phyloP scores from a whole-genome alignment of 2,113 vertebrate species.

The Syngnathus scovelli region DNA sequence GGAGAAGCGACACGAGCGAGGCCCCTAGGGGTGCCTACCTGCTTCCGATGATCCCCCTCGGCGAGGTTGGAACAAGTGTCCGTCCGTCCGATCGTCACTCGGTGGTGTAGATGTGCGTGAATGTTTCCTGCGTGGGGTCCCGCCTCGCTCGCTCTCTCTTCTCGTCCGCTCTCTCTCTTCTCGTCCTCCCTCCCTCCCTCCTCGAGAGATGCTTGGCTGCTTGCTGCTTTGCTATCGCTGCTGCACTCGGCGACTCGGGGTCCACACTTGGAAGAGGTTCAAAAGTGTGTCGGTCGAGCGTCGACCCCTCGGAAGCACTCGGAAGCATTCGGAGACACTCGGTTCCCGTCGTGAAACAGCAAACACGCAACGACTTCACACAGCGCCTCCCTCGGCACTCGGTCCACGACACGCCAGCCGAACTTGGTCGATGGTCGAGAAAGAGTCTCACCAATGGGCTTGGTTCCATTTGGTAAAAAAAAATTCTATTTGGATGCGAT shows the following conservation, averaged over 20 bases:
- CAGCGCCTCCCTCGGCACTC: no score
- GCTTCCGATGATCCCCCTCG: background rate
- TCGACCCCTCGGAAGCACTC: constrained; percentile 57
- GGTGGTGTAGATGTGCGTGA: constrained; percentile 19
- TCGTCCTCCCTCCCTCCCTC: constrained; percentile 32
- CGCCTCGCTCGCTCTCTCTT: constrained; percentile 18
- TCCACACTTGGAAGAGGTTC: constrained; percentile 64
- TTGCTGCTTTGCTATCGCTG: background rate
- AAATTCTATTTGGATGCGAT: background rate
- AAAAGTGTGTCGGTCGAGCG: constrained; percentile 49
- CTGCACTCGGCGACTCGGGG: constrained; percentile 57
- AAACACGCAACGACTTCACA: constrained; percentile 15
- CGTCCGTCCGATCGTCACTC: constrained; percentile 2
- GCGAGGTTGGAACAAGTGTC: constrained; percentile 20
- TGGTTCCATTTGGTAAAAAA: background rate
- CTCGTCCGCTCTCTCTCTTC: no score
- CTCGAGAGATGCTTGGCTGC: constrained; percentile 29
- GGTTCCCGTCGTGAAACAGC: constrained; percentile 60
- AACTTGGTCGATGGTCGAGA: background rate
- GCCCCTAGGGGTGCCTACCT: constrained; percentile 25
- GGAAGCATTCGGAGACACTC: constrained; percentile 63
- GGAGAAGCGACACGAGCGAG: background rate
- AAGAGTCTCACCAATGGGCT: background rate
- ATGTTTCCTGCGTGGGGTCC: constrained; percentile 33
- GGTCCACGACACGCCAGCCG: background rate